Evolutionary conservation across 2,797 vertebrate species (phyloP).

Genomic region (Hylomyscus alleni): DNA sequence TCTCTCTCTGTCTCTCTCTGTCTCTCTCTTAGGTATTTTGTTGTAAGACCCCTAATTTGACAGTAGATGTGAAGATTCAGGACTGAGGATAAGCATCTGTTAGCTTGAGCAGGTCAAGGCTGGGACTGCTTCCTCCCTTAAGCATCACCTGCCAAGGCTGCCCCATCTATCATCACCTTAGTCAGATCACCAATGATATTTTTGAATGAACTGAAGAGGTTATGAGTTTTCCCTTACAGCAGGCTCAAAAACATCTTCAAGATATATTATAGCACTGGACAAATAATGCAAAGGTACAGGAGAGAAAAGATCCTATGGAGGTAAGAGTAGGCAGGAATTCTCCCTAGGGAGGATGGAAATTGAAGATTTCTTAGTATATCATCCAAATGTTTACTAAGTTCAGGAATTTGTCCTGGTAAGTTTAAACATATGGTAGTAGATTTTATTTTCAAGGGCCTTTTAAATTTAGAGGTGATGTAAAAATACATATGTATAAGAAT

Average conservation of each 20-base stretch:
- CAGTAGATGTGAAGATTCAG: neutral
- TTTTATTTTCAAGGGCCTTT: neutral
- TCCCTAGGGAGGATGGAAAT: neutral
- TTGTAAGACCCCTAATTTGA: neutral
- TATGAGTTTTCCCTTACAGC: neutral
- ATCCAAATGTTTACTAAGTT: neutral
- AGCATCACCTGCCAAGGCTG: neutral
- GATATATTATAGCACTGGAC: neutral
- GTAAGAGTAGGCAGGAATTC: neutral
- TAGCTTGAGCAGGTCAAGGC: neutral
- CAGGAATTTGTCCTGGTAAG: neutral
- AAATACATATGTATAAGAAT: constrained; percentile 1
- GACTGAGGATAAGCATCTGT: neutral
- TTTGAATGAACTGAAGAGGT: constrained; percentile 25
- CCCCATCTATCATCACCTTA: neutral
- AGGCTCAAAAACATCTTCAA: constrained; percentile 44
- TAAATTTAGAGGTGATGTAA: constrained; percentile 37
- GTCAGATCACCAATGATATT: neutral
- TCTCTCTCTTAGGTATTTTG: neutral
- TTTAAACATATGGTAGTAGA: neutral
- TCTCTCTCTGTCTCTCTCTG: no score
- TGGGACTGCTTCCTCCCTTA: neutral
- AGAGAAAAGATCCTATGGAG: neutral
- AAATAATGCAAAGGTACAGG: constrained; percentile 1
- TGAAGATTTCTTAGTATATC: neutral